Conservation (phyloP, 2,888 invertebrate species). For the Toxonevra muliebris region DNA sequence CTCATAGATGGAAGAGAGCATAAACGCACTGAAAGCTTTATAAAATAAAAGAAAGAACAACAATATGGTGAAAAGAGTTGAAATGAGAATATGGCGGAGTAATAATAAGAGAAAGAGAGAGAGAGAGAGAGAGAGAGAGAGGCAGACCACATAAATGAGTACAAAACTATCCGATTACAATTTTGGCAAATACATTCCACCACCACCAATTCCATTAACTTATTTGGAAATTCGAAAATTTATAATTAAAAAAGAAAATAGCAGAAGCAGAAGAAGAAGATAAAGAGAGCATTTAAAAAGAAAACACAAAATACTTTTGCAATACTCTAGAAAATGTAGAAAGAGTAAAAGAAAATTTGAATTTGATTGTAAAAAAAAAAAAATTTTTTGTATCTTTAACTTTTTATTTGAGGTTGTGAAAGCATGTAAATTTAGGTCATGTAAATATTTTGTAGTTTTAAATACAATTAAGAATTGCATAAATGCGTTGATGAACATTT, state of each 20-base stretch:
- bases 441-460: constrained; percentile 3
- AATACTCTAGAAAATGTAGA: background rate
- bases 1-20: too few species aligned
- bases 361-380: too few species aligned
- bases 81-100: too few species aligned
- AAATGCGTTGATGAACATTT: too few species aligned
- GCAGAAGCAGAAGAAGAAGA: background rate
- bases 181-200: constrained; percentile 12
- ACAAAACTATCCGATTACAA: constrained; percentile 45
- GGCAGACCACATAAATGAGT: background rate
- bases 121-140: too few species aligned
- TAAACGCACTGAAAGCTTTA: too few species aligned
- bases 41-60: too few species aligned
- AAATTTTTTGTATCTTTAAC: too few species aligned
- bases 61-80: too few species aligned
- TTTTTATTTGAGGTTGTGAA: background rate
- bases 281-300: background rate
- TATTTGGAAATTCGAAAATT: constrained; percentile 46
- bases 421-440: background rate
- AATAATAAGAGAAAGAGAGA: too few species aligned
- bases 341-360: background rate
- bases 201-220: constrained; percentile 32
- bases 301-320: constrained; percentile 2
- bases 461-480: background rate
- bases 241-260: background rate